phyloP scores from a whole-genome alignment of 30 jellyfish, hydroid and myxozoan species.

The Rhopilema esculentum region DNA sequence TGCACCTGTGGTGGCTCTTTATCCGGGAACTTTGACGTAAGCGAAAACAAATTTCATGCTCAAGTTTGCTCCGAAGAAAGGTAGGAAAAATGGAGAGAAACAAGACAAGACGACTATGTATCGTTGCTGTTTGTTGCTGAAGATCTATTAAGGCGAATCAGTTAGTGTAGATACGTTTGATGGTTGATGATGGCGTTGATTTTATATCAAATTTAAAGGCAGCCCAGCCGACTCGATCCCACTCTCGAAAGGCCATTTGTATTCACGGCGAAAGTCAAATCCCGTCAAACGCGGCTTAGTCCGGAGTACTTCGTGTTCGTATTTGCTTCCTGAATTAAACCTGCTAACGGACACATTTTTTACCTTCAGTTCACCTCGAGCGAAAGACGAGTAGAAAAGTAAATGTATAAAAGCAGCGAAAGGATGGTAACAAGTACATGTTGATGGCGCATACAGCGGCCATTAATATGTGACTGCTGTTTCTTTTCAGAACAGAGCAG shows the following conservation, averaged over 20 bases:
- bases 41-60: background rate
- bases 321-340: background rate
- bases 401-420: too few relatives aligned
- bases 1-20: conserved; percentile 9
- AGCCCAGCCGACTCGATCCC: background rate
- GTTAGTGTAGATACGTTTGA: background rate
- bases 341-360: too few relatives aligned
- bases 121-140: background rate
- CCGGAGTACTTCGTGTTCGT: background rate
- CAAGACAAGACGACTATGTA: background rate
- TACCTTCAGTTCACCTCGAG: too few relatives aligned
- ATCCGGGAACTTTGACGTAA: conserved; percentile 74
- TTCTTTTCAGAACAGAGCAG: too few relatives aligned
- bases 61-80: background rate
- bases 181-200: background rate
- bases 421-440: too few relatives aligned
- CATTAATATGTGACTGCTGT: too few relatives aligned
- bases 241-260: background rate
- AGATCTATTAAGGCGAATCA: background rate
- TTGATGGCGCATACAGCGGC: too few relatives aligned
- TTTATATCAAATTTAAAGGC: background rate
- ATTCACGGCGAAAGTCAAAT: background rate
- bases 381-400: too few relatives aligned
- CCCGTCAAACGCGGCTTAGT: background rate
- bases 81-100: background rate